These are phyloP conservation scores for Dendrolimus kikuchii DNA, from an alignment of 1,140 invertebrate species.

Conservation along the genomic window DNA sequence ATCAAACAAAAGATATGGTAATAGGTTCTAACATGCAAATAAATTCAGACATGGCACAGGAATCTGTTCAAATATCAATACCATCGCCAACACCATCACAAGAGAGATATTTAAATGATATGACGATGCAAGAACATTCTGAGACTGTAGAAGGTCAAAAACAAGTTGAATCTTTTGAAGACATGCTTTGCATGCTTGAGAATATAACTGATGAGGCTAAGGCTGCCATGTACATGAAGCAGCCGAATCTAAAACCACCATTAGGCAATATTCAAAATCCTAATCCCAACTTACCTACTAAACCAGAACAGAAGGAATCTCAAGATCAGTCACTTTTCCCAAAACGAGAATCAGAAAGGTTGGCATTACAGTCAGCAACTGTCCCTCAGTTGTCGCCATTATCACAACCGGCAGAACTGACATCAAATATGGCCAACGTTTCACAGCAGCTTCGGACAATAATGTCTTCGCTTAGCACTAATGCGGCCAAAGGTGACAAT, in stretches of 20 bases:
- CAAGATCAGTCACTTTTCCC: conserved; percentile 38
- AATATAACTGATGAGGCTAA: conserved; percentile 74
- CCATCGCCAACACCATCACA: conserved; percentile 75
- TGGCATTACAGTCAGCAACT: conserved; percentile 62
- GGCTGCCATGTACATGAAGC: conserved; percentile 41
- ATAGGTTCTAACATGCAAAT: conserved; percentile 70
- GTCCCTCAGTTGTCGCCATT: conserved; percentile 79
- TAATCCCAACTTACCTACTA: conserved; percentile 28
- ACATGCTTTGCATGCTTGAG: conserved; percentile 79
- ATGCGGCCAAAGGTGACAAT: conserved; percentile 56
- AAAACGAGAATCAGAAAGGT: conserved; percentile 45
- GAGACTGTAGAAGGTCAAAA: conserved; percentile 64
- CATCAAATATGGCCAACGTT: conserved; percentile 79
- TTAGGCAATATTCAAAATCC: conserved; percentile 26
- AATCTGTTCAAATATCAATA: conserved; percentile 75
- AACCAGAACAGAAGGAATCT: conserved; percentile 47
- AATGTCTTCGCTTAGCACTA: conserved; percentile 74
- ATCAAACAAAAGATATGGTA: conserved; percentile 68
- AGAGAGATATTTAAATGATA: conserved; percentile 75
- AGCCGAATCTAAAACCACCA: conserved; percentile 30
- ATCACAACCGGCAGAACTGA: conserved; percentile 80
- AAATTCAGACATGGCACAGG: conserved; percentile 69
- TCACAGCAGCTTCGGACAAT: conserved; percentile 78
- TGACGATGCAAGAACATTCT: conserved; percentile 72
- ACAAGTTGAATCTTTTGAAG: conserved; percentile 77